Evolutionary conservation across 2,113 vertebrate genomes (phyloP).

Genomic region (Salminus brasiliensis): DNA sequence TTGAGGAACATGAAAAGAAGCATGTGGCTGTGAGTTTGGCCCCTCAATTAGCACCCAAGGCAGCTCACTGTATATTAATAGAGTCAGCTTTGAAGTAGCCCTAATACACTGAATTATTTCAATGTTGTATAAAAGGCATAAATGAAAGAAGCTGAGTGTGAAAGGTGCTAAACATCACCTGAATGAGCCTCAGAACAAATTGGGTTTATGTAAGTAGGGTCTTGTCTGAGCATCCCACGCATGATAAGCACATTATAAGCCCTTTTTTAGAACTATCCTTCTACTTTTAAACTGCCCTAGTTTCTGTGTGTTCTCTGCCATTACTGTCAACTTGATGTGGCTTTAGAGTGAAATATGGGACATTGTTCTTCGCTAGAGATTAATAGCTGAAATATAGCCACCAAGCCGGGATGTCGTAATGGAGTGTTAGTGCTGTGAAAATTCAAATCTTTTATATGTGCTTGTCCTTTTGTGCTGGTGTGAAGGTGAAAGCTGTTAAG

Average conservation of each 20-base stretch:
- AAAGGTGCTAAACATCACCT: constrained; percentile 1
- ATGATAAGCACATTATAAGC: background rate
- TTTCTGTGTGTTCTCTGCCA: background rate
- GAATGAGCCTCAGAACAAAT: background rate
- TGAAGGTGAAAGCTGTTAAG: constrained; percentile 94
- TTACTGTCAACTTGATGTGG: background rate
- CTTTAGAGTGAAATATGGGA: constrained; percentile 19
- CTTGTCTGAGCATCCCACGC: background rate
- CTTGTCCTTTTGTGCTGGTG: constrained; percentile 49
- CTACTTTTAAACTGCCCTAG: background rate
- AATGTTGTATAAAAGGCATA: no score
- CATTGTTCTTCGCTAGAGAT: constrained; percentile 8
- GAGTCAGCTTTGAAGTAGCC: constrained; percentile 49
- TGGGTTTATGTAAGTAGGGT: background rate
- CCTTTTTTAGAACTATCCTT: constrained; percentile 1
- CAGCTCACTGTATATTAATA: constrained; percentile 51
- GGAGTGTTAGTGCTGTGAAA: constrained; percentile 4
- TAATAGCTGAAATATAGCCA: constrained; percentile 10
- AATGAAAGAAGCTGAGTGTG: background rate
- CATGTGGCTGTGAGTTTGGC: constrained; percentile 29
- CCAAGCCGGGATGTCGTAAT: background rate
- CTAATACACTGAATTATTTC: constrained; percentile 41
- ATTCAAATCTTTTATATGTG: constrained; percentile 10
- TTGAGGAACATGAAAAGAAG: constrained; percentile 44
- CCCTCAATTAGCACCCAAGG: constrained; percentile 48